Conservation (phyloP, 2,888 invertebrate genomes). For the Pomacea canaliculata region DNA sequence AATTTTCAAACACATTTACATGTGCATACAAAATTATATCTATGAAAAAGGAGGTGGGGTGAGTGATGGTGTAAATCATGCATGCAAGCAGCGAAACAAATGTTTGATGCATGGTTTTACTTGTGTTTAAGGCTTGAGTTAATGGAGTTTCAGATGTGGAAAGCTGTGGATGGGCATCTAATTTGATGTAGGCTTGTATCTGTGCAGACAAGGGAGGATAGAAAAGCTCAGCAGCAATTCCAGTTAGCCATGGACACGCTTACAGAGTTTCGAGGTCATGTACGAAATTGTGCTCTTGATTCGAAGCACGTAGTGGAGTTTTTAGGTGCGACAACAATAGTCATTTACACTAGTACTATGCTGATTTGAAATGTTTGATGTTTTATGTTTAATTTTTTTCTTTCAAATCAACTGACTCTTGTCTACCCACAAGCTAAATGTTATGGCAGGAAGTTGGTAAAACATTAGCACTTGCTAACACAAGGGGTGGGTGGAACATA, state of each 20-base stretch:
- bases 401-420: no score
- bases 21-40: not conserved
- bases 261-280: conserved; percentile 37
- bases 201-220: conserved; percentile 23
- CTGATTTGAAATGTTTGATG: no score
- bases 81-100: conserved; percentile 12
- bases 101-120: not conserved
- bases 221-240: conserved; percentile 28
- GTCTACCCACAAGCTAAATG: no score
- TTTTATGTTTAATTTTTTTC: no score
- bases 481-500: no score
- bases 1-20: not conserved
- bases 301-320: conserved; percentile 23
- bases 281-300: conserved; percentile 40
- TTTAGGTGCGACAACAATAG: conserved; percentile 23
- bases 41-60: not conserved
- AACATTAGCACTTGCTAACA: no score
- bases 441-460: no score
- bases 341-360: no score
- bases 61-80: not conserved
- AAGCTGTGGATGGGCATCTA: no score
- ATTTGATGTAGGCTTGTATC: not conserved
- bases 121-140: no score
- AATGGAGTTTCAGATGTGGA: no score
- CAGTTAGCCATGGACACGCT: conserved; percentile 40